Percentiles rank a stretch among this genome's conserved stretches.
Conservation (phyloP, 2,888 invertebrate genomes). For the Aplocera efformata region DNA sequence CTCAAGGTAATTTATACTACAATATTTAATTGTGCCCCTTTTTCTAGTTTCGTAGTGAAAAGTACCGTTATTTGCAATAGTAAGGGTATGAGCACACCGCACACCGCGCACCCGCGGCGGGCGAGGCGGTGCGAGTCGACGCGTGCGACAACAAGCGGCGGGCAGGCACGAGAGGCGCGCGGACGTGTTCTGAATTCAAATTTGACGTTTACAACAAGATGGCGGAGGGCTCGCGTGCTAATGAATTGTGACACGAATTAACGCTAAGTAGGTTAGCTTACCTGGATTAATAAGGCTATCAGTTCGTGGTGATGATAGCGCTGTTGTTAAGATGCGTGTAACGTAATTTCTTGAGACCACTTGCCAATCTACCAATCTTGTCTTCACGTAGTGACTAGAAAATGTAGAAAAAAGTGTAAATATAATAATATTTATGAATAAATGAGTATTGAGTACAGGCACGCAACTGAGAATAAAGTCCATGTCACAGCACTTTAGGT, state of each 20-base stretch:
- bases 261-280: conserved; percentile 37
- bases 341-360: no score
- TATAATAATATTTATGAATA: no score
- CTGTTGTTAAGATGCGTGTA: no score
- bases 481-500: no score
- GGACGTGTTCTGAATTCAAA: conserved; percentile 63
- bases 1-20: no score
- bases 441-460: no score
- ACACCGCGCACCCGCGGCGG: conserved; percentile 4
- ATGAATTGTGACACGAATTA: conserved; percentile 48
- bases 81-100: conserved; percentile 23
- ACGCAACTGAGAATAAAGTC: no score
- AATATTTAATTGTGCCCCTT: no score
- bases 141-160: conserved; percentile 29
- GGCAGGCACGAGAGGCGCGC: conserved; percentile 30
- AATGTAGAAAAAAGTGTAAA: no score
- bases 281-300: conserved; percentile 13
- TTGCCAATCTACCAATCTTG: no score
- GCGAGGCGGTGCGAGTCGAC: conserved; percentile 15
- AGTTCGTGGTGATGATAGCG: conserved; percentile 3
- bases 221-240: conserved; percentile 42
- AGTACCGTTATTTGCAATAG: conserved; percentile 9
- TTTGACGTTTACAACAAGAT: conserved; percentile 50
- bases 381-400: no score
- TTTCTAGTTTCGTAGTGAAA: neutral